A percentile compares a stretch with the other conserved stretches of the same genome.
phyloP scores from a whole-genome alignment of 2,888 invertebrate genomes.

The Exocentrus adspersus region DNA sequence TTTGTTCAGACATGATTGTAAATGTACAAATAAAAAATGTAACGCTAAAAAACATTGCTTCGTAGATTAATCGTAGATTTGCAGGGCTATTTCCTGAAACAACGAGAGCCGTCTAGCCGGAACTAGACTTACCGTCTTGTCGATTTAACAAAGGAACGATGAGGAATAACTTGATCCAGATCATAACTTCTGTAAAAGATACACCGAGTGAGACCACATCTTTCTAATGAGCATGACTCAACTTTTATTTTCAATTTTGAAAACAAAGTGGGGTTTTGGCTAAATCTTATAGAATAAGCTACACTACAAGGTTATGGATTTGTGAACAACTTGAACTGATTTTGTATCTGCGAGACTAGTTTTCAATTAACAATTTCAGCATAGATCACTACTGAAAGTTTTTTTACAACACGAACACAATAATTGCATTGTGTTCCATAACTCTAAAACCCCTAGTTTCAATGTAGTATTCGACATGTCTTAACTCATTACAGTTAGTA shows the following conservation, averaged over 20 bases:
- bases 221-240: conserved; percentile 42
- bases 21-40: conserved; percentile 19
- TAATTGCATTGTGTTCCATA: no score
- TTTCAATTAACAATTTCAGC: no score
- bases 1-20: conserved; percentile 4
- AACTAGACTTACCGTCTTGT: conserved; percentile 75
- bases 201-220: conserved; percentile 74
- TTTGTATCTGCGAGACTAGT: no score
- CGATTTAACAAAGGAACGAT: conserved; percentile 71
- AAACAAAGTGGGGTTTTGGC: conserved; percentile 32
- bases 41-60: conserved; percentile 28
- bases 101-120: conserved; percentile 63
- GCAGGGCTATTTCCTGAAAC: conserved; percentile 53
- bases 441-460: no score
- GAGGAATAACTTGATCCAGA: conserved; percentile 70
- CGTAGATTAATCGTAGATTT: conserved; percentile 26
- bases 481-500: no score
- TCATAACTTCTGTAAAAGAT: conserved; percentile 81
- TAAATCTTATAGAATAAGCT: conserved; percentile 8
- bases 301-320: conserved; percentile 4
- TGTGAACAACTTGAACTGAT: no score
- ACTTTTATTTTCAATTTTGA: conserved; percentile 26
- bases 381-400: no score
- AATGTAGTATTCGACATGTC: no score
- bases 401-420: no score